These are phyloP conservation scores for Anastrepha obliqua DNA, from an alignment of 1,140 invertebrate species.

Conservation along the genomic window DNA sequence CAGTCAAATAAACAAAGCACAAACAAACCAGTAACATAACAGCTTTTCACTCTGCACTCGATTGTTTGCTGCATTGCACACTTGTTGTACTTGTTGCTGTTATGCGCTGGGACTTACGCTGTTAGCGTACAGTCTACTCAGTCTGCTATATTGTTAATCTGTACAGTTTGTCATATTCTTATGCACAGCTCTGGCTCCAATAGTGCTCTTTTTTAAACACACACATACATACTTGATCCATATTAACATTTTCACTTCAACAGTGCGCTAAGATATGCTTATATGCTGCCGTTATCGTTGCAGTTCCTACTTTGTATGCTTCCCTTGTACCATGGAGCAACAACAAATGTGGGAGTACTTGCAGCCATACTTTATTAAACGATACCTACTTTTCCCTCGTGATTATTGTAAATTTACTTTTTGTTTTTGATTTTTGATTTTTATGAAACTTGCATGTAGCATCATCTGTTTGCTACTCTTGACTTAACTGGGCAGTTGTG, in stretches of 20 bases:
- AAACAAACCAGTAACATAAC: neutral
- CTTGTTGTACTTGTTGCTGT: neutral
- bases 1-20: neutral
- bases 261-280: neutral
- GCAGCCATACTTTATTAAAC: neutral
- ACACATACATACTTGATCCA: neutral
- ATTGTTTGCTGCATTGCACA: neutral
- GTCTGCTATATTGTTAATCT: neutral
- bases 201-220: neutral
- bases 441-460: neutral
- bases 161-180: neutral
- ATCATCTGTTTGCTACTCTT: conserved; percentile 3
- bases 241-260: conserved; percentile 34
- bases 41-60: neutral
- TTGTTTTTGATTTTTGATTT: neutral
- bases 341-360: neutral
- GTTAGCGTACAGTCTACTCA: neutral
- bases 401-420: neutral
- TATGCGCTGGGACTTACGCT: neutral
- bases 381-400: conserved; percentile 18
- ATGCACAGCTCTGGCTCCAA: neutral
- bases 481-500: neutral
- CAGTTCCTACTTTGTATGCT: neutral
- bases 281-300: no score
- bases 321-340: neutral